Evolutionary conservation across 2,113 vertebrate genomes (phyloP).

Genomic region (Nycticryphes semicollaris): DNA sequence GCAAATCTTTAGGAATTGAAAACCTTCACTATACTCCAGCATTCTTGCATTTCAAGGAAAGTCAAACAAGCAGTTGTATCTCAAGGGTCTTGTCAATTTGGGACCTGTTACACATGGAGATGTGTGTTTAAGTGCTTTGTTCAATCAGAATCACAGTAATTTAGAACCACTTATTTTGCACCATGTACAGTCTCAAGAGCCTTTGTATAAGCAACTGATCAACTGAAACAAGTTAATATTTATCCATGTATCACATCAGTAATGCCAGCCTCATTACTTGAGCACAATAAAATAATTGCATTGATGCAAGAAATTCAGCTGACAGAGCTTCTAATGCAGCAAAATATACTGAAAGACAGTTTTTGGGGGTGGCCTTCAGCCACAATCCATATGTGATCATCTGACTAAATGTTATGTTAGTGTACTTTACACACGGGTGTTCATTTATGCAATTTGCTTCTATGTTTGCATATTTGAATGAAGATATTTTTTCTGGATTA

Average conservation of each 20-base stretch:
- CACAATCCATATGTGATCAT: not conserved
- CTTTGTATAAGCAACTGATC: not conserved
- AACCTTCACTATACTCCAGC: not conserved
- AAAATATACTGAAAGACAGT: not conserved
- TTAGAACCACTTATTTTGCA: not conserved
- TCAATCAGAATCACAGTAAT: not conserved
- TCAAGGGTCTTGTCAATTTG: not conserved
- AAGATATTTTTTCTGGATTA: not conserved
- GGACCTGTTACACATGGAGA: not conserved
- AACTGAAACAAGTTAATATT: not conserved
- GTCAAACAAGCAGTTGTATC: not conserved
- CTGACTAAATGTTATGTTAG: not conserved
- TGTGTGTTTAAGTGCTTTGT: not conserved
- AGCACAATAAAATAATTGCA: not conserved
- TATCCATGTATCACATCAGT: not conserved
- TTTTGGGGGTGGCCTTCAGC: not conserved
- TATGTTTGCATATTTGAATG: not conserved
- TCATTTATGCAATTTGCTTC: not conserved
- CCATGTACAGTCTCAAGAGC: not conserved
- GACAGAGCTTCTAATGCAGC: not conserved
- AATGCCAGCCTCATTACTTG: not conserved
- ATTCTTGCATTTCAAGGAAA: not conserved
- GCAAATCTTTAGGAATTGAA: not conserved
- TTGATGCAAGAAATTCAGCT: not conserved
- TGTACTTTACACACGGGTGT: not conserved